Percentiles rank a stretch among this genome's conserved stretches.
phyloP scores from a whole-genome alignment of 1,140 invertebrate species.

The Centruroides vittatus region DNA sequence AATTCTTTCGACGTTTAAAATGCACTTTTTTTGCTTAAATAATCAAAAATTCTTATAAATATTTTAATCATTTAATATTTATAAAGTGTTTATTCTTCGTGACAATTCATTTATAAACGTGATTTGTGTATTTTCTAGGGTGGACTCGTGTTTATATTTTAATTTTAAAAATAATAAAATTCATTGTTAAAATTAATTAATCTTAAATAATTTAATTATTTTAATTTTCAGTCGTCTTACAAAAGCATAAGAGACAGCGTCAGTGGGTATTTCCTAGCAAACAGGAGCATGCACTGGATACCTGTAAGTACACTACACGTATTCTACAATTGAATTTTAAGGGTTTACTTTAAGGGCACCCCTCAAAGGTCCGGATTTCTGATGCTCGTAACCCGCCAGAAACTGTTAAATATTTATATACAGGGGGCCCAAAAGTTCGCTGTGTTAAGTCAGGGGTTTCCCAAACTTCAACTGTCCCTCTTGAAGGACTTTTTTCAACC shows the following conservation, averaged over 20 bases:
- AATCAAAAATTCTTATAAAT: too few species aligned
- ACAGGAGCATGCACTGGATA: conserved; percentile 33
- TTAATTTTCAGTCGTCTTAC: conserved; percentile 25
- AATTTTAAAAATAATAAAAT: not conserved
- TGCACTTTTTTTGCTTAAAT: too few species aligned
- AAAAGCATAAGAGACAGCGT: conserved; percentile 33
- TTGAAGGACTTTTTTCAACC: too few species aligned
- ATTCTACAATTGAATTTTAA: too few species aligned
- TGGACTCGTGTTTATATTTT: not conserved
- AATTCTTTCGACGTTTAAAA: too few species aligned
- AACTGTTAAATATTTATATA: too few species aligned
- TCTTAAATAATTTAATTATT: not conserved
- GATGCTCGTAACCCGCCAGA: too few species aligned
- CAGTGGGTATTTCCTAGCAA: conserved; percentile 41
- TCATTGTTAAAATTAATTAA: not conserved
- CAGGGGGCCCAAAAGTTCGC: too few species aligned
- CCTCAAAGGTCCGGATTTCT: too few species aligned
- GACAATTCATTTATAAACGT: not conserved
- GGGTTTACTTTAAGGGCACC: too few species aligned
- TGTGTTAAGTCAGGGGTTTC: too few species aligned
- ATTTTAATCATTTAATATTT: not conserved
- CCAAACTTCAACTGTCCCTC: too few species aligned
- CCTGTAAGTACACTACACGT: conserved; percentile 25
- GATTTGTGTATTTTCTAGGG: not conserved
- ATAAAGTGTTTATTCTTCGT: not conserved